phyloP scores from a whole-genome alignment of 2,888 invertebrate genomes.

The Pyrrhosoma nymphula region DNA sequence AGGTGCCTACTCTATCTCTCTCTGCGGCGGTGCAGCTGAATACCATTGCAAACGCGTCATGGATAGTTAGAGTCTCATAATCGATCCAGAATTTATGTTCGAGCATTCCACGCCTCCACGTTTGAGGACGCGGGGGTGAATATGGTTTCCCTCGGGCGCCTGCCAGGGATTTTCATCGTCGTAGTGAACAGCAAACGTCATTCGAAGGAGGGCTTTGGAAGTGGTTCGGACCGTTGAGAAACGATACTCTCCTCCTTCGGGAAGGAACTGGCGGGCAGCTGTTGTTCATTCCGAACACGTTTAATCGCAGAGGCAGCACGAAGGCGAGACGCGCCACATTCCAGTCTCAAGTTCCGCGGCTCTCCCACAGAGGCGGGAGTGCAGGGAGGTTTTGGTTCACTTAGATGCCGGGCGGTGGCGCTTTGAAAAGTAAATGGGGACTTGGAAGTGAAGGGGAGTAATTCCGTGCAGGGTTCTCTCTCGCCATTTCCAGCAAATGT shows the following conservation, averaged over 20 bases:
- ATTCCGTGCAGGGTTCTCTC: not conserved
- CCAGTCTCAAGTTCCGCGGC: not conserved
- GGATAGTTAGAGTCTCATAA: too few relatives aligned
- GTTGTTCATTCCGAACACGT: not conserved
- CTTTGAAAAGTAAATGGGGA: not conserved
- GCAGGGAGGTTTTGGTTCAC: not conserved
- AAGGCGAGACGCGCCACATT: not conserved
- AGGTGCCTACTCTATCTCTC: too few relatives aligned
- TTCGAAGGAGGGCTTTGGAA: not conserved
- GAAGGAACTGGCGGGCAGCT: not conserved
- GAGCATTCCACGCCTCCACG: not conserved
- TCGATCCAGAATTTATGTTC: too few relatives aligned
- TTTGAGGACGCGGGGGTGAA: not conserved
- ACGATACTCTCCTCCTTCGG: not conserved
- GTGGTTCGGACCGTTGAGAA: not conserved
- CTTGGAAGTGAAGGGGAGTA: not conserved
- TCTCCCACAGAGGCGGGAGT: not conserved
- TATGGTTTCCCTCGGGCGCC: not conserved
- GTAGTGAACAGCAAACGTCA: not conserved
- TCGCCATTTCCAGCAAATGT: not conserved
- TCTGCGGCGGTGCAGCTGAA: too few relatives aligned
- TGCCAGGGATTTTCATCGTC: not conserved
- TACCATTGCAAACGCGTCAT: too few relatives aligned
- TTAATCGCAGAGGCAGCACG: not conserved
- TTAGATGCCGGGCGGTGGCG: not conserved